Base-by-base conservation (phyloP, 2,888 invertebrate species). In the Ceraclea dissimilis region DNA sequence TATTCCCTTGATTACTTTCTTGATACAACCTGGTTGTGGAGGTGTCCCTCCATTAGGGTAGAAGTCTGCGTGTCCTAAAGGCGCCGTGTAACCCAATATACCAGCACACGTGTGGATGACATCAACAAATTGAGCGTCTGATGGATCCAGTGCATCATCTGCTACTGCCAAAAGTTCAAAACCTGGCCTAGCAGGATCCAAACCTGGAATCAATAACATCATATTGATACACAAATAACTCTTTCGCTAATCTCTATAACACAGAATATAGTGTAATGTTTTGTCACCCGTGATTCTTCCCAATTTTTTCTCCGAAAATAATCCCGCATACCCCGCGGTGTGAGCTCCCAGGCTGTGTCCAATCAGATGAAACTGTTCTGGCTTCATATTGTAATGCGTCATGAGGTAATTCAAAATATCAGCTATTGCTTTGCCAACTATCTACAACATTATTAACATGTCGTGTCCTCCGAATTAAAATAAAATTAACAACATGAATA, bases 171-270 rank as follows among this genome's bases (percentile, higher is more conserved):
- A 70, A 19, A 63, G 63, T 67, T 81, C 80, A 66, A 85, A 86
- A 4, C 79, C 71, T 0, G 85, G 85, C 19, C 80, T 68, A 0
- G 89, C 88, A 0, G 89, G 88, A 71, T 89, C 88, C 61, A 82
- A 61, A 0, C 77, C 78, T 76, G 57, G 22, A 34, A 17, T n/a
- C n/a, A n/a, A n/a, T n/a, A n/a, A n/a, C n/a, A n/a, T n/a, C n/a
- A n/a, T n/a, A n/a, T n/a, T n/a, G n/a, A n/a, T n/a, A n/a, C n/a
- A n/a, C n/a, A n/a, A n/a, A n/a, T n/a, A n/a, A n/a, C n/a, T n/a
- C n/a, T n/a, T n/a, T n/a, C 10, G 61, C 59, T 5, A 61, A 57
- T 2, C 59, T 31, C 0, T 49, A 11, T 17, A 61, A 13, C 22
- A 21, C n/a, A n/a, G n/a, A n/a, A n/a, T n/a, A n/a, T n/a, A n/a